Evolutionary conservation across 2,113 vertebrate genomes (phyloP).

Genomic region (Oryzias melastigma): DNA sequence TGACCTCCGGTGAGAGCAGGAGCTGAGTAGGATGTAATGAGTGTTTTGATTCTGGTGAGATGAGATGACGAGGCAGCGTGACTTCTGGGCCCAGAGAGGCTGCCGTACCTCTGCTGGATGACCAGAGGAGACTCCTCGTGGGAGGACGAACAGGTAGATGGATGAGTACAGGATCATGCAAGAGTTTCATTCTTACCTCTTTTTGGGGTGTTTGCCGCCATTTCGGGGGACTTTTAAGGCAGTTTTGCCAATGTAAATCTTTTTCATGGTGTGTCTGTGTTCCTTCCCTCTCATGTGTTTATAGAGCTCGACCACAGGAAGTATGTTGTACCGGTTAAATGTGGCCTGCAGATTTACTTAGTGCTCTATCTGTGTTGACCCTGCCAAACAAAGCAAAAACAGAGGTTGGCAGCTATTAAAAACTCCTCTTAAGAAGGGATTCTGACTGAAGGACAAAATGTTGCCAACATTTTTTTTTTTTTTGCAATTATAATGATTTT

Average conservation of each 20-base stretch:
- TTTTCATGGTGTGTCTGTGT: conserved; percentile 81
- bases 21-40: conserved; percentile 68
- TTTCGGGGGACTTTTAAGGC: conserved; percentile 80
- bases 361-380: conserved; percentile 65
- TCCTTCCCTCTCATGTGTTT: conserved; percentile 75
- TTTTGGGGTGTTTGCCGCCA: conserved; percentile 80
- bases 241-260: conserved; percentile 83
- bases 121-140: conserved; percentile 54
- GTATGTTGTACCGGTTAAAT: conserved; percentile 57
- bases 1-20: conserved; percentile 46
- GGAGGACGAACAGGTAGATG: conserved; percentile 59
- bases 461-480: background rate
- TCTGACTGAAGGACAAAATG: background rate
- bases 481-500: conserved; percentile 16
- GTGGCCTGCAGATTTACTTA: conserved; percentile 53
- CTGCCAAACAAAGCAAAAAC: conserved; percentile 77
- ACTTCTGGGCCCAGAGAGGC: conserved; percentile 42
- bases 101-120: conserved; percentile 37
- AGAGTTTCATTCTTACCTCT: conserved; percentile 74
- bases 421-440: conserved; percentile 11
- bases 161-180: conserved; percentile 43
- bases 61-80: conserved; percentile 59
- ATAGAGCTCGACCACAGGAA: conserved; percentile 54
- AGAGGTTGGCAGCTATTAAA: conserved; percentile 59
- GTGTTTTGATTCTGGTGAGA: conserved; percentile 61